Base-by-base conservation (phyloP, 2,888 invertebrate species). In the Abrostola tripartita region DNA sequence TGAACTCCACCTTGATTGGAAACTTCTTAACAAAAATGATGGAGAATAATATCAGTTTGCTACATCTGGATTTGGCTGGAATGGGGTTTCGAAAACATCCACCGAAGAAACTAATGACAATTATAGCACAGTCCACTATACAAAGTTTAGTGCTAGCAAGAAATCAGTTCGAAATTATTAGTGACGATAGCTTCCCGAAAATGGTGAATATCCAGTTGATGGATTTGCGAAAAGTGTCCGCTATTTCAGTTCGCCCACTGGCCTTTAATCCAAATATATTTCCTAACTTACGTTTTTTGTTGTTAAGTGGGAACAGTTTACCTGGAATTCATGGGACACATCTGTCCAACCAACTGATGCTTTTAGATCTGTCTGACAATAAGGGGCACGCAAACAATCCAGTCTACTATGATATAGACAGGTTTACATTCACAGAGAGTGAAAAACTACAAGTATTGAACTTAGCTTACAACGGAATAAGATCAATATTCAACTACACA, bases 131-230 rank as follows among this genome's bases (percentile, higher is more conserved):
- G 12, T 92, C 95, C 0, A 95, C 93, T 2, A 91, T 96, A 47
- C 92, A 88, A 37, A 85, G 87, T 52, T 84, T 96, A 50, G 89
- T 88, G 58, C 79, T 96, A 47, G 89, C 95, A 0, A 85, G 92
- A 55, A 96, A 96, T 79, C 95, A 95, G 74, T 96, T 96, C 77
- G 95, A 95, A 86, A 82, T 91, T 0, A 90, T 96, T 7, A 79
- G 81, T 10, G 89, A 93, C 9, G 87, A 93, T n/a, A 85, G 88
- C 5, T 96, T 96, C 81, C 95, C 96, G 1, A 62, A 59, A 49
- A 96, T 96, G 95, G 85, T 90, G 0, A 94, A 95, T 65, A 86
- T 96, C 58, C 90, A 94, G 78, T 74, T 93, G 0, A 78, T 96
- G 49, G 95, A 96, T 83, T 87, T 96, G 50, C 90, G 95, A 58